phyloP scores from a whole-genome alignment of 2,797 vertebrate genomes.

The Pangasius macronema region DNA sequence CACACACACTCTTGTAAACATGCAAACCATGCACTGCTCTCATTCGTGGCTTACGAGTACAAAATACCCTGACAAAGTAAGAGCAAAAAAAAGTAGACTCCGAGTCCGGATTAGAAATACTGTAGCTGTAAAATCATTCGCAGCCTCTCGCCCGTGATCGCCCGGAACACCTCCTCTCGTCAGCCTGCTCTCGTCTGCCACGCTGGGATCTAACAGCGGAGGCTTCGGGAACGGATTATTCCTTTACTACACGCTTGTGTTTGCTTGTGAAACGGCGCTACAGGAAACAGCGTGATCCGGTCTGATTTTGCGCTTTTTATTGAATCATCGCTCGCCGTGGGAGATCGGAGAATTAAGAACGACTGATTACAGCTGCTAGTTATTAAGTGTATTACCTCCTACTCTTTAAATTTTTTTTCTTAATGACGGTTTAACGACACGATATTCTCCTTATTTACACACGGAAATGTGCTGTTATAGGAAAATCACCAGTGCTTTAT shows the following conservation, averaged over 20 bases:
- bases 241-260: neutral
- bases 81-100: no score
- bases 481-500: no score
- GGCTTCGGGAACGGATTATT: neutral
- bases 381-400: no score
- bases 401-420: no score
- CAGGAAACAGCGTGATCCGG: neutral
- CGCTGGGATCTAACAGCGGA: neutral
- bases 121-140: neutral
- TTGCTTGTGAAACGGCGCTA: neutral
- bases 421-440: no score
- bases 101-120: no score
- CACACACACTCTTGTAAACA: neutral
- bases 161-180: neutral
- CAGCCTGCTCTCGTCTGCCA: neutral
- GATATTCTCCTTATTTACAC: no score
- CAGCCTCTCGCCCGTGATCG: neutral
- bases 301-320: neutral
- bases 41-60: no score
- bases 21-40: neutral
- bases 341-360: neutral
- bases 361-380: neutral
- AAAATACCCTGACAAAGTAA: no score
- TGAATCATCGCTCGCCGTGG: neutral
- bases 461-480: neutral